Conservation (phyloP, 2,113 vertebrate genomes). For the Nyctereutes procyonoides region DNA sequence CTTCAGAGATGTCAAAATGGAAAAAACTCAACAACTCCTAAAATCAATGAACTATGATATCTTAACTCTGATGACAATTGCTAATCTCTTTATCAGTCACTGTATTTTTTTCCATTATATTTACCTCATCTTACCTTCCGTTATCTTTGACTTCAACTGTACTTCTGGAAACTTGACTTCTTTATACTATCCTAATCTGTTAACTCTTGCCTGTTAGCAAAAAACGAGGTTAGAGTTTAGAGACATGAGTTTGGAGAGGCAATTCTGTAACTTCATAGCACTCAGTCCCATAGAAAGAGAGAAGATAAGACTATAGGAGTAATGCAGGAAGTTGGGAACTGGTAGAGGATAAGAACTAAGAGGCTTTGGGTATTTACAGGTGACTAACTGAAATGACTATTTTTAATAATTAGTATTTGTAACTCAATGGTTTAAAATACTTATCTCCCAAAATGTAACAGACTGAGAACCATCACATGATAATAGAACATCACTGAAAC, state of each 20-base stretch:
- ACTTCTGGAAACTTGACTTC: background rate
- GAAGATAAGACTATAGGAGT: background rate
- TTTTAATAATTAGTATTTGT: background rate
- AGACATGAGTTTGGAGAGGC: background rate
- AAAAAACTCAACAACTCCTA: background rate
- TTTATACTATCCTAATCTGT: background rate
- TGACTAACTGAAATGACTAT: slow-evolving; percentile 17
- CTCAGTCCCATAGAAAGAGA: background rate
- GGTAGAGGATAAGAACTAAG: background rate
- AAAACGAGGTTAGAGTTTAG: background rate
- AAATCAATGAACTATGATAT: slow-evolving; percentile 26
- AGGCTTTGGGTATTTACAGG: background rate
- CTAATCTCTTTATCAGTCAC: background rate
- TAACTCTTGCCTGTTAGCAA: slow-evolving; percentile 26
- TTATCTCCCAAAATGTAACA: background rate
- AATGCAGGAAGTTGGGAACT: background rate
- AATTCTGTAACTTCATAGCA: background rate
- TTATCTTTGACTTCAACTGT: background rate
- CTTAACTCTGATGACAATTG: slow-evolving; percentile 34
- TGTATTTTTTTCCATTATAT: background rate
- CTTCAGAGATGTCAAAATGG: slow-evolving; percentile 16
- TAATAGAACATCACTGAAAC: background rate
- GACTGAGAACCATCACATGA: background rate
- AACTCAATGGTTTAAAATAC: slow-evolving; percentile 54
- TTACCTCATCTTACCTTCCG: background rate